These are phyloP conservation scores for Heliocidaris erythrogramma DNA, from an alignment of 35 echinoderm and acorn worm genomes.

Conservation along the genomic window DNA sequence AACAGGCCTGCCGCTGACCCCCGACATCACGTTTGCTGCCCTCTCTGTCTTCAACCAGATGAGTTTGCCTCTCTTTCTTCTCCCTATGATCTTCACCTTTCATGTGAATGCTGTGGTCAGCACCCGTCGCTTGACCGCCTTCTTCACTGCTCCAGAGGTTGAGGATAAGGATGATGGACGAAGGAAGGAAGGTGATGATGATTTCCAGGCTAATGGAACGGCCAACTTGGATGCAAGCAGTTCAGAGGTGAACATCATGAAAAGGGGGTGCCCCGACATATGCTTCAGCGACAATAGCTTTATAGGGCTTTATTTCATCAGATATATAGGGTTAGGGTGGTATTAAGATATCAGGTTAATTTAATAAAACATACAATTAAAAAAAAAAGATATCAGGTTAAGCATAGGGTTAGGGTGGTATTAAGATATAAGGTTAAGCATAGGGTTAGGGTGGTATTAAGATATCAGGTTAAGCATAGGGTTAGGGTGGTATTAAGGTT, in stretches of 20 bases:
- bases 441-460: too few species aligned
- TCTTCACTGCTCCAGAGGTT: constrained; percentile 88
- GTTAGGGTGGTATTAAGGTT: too few species aligned
- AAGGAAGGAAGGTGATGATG: background rate
- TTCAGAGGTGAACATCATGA: constrained; percentile 20
- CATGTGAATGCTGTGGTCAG: constrained; percentile 94
- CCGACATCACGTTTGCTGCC: constrained; percentile 89
- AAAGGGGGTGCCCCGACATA: too few species aligned
- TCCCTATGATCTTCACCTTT: constrained; percentile 83
- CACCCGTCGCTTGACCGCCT: constrained; percentile 72
- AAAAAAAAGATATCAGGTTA: too few species aligned
- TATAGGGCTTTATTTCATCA: too few species aligned
- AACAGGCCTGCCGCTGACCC: constrained; percentile 67
- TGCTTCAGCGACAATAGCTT: too few species aligned
- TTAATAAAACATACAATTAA: too few species aligned
- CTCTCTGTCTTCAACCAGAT: constrained; percentile 98
- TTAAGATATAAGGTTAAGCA: too few species aligned
- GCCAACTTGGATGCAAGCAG: background rate
- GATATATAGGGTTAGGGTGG: too few species aligned
- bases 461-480: too few species aligned
- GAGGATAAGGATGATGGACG: constrained; percentile 70
- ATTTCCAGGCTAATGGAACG: background rate
- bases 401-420: too few species aligned
- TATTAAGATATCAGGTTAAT: too few species aligned
- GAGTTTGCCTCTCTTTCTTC: constrained; percentile 77